Evolutionary conservation across 2,888 invertebrate species (phyloP), one percentile per base, ranked within the genome.

Genomic region (Spodoptera exigua): DNA sequence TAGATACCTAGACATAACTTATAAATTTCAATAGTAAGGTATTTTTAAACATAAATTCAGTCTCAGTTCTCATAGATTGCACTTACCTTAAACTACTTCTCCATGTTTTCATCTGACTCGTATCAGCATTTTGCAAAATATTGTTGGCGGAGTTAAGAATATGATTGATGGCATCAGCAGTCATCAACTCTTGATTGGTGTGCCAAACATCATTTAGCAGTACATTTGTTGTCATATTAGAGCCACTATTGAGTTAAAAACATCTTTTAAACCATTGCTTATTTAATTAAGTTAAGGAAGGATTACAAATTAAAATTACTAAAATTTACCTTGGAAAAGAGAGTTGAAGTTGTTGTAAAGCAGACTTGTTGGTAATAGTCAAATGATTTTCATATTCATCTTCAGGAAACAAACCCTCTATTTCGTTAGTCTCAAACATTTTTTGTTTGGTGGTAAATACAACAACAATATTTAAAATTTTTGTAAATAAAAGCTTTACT

Each of bases 81-180:
- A 61, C 60, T 60, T 81, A 93, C 93, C 85, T 76, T 9, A 90
- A 61, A 36, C 80, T 78, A 66, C 80, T 88, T 73, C 81, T 88
- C 92, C 92, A 92, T 27, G 74, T 80, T 18, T 79, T 81, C 16
- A 76, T 72, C 17, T 81, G 78, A 57, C 63, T 81, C 48, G 57
- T 80, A 60, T 86, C 80, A 12, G 70, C 58, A 70, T 80, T 84
- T 43, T 79, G 76, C 14, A 85, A 36, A 12, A 89, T 47, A 18
- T 48, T 52, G 36, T 84, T 80, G 0, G 86, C 79, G 12, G 81
- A 76, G 18, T 78, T 70, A 9, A 82, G 46, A 34, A 89, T 76
- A 37, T 83, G 68, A 37, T 85, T 73, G 7, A 80, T 56, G 18
- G 76, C 73, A 55, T 63, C 67, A 40, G 79, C 74, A 69, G 70